Percentiles rank a stretch among this genome's conserved stretches.
Evolutionary conservation across 2,113 vertebrate genomes (phyloP).

Genomic region (Prunella fulvescens): DNA sequence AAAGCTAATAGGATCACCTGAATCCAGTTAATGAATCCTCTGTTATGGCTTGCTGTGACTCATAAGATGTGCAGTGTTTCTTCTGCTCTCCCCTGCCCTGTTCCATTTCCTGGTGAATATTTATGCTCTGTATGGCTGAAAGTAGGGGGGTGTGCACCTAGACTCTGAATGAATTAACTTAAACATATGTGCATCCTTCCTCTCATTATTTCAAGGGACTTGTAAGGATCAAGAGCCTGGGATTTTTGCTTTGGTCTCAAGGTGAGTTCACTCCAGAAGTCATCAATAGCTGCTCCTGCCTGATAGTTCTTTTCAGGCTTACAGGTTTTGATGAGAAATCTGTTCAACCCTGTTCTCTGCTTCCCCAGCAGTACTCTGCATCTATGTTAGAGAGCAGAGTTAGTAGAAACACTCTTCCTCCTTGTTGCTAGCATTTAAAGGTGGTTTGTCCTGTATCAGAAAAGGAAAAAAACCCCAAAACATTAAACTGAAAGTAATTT

Average conservation of each 20-base stretch:
- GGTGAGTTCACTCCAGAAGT: neutral
- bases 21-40: slow-evolving; percentile 59
- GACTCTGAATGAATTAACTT: slow-evolving; percentile 31
- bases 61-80: slow-evolving; percentile 14
- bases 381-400: neutral
- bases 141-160: neutral
- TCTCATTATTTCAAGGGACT: neutral
- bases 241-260: slow-evolving; percentile 8
- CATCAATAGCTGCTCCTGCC: neutral
- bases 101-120: slow-evolving; percentile 27
- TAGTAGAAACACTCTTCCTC: neutral
- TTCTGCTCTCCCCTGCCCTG: neutral
- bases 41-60: slow-evolving; percentile 35
- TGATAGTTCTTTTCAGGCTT: neutral
- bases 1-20: slow-evolving; percentile 60
- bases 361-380: neutral
- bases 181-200: slow-evolving; percentile 3
- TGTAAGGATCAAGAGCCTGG: neutral
- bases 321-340: neutral
- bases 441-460: neutral
- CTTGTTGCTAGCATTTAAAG: neutral
- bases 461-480: neutral
- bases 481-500: neutral
- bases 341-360: neutral
- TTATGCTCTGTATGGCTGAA: neutral